Conservation (phyloP, 2,113 vertebrate genomes). For the Promerops cafer region DNA sequence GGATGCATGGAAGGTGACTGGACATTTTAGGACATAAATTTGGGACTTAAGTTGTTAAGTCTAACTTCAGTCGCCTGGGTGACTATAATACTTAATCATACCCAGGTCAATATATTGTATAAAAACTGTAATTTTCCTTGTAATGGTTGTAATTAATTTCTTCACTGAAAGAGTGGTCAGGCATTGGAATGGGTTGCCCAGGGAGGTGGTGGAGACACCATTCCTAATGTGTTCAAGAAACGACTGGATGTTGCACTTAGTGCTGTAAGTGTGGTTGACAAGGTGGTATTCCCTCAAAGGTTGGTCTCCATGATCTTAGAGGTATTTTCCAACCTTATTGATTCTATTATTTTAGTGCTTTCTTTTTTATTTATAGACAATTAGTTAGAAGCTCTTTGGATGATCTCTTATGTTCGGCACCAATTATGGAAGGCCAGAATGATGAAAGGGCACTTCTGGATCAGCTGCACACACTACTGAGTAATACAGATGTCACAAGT, state of each 20-base stretch:
- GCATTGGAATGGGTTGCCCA: background rate
- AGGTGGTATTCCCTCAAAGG: background rate
- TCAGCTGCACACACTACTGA: conserved; percentile 91
- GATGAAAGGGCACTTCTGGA: conserved; percentile 91
- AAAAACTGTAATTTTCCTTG: background rate
- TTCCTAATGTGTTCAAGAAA: background rate
- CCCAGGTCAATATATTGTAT: background rate
- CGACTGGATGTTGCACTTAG: background rate
- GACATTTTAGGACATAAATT: background rate
- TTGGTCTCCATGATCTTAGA: background rate
- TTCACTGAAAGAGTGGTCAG: background rate
- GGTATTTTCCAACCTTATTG: background rate
- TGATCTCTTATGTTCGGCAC: conserved; percentile 83
- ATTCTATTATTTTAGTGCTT: background rate
- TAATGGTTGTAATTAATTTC: background rate
- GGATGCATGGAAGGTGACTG: background rate
- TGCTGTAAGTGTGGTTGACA: background rate
- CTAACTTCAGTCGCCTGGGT: background rate
- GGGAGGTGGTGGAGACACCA: background rate
- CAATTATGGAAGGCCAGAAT: conserved; percentile 84
- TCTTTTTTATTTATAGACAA: conserved; percentile 69
- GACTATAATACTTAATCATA: background rate
- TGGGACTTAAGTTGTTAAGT: background rate
- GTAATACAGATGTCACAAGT: conserved; percentile 87
- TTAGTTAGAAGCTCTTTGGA: conserved; percentile 84